Evolutionary conservation across 2,113 vertebrate genomes (phyloP).

Genomic region (Corythoichthys haematopterus): DNA sequence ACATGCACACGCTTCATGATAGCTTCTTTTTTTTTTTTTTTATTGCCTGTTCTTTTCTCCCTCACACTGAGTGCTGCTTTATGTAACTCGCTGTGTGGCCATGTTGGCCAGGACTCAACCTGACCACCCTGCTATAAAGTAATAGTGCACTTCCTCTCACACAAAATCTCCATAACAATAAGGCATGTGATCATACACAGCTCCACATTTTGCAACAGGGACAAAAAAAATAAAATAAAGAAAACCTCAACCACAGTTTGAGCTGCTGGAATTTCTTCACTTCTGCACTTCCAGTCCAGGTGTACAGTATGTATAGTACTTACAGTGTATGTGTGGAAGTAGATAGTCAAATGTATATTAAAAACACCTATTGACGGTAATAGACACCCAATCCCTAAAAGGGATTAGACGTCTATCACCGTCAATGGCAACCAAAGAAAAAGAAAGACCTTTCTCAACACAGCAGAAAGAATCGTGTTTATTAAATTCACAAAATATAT

Average conservation of each 20-base stretch:
- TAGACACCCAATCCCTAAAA: too few species aligned
- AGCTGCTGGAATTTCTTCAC: constrained; percentile 17
- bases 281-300: not conserved
- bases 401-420: too few species aligned
- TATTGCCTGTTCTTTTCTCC: not conserved
- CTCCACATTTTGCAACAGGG: not conserved
- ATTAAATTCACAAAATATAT: too few species aligned
- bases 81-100: constrained; percentile 5
- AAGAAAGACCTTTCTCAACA: too few species aligned
- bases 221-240: not conserved
- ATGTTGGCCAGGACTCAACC: constrained; percentile 9
- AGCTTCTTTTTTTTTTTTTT: constrained; percentile 4
- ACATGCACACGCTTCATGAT: constrained; percentile 1
- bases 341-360: too few species aligned
- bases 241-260: constrained; percentile 15
- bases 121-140: constrained; percentile 12
- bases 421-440: too few species aligned
- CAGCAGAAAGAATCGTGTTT: too few species aligned
- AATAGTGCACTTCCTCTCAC: not conserved
- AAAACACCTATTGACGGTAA: too few species aligned
- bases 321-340: too few species aligned
- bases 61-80: not conserved
- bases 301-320: too few species aligned
- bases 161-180: constrained; percentile 13
- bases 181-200: constrained; percentile 2